Percentiles rank a stretch among this genome's conserved stretches.
These are phyloP conservation scores for Pedionomus torquatus DNA, from an alignment of 2,113 vertebrate genomes.

Conservation along the genomic window DNA sequence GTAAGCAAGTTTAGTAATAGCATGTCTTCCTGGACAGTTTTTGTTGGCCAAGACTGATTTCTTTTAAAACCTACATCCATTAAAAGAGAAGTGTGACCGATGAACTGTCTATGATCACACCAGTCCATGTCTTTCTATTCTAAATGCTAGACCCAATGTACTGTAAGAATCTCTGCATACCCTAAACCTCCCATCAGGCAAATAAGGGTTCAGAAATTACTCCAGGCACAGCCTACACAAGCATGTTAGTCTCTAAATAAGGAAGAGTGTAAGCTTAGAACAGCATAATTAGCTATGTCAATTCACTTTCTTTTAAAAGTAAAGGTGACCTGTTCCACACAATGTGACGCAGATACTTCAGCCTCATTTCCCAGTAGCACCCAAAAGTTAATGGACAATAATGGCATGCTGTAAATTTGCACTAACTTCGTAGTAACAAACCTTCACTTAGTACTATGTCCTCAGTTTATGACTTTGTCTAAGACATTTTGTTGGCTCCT, in stretches of 20 bases:
- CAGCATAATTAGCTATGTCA: neutral
- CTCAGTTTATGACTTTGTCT: neutral
- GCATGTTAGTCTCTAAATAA: neutral
- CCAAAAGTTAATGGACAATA: neutral
- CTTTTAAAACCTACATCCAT: neutral
- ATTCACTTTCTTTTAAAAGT: neutral
- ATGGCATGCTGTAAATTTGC: neutral
- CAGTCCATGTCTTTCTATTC: neutral
- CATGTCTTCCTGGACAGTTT: neutral
- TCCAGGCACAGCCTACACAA: neutral
- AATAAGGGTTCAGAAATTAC: neutral
- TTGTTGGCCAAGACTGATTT: neutral
- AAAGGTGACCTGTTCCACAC: neutral
- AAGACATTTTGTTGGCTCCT: neutral
- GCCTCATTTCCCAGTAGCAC: neutral
- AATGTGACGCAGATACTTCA: neutral
- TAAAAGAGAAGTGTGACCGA: neutral
- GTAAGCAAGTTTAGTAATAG: neutral
- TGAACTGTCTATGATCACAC: neutral
- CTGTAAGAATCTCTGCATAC: neutral
- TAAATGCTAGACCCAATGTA: neutral
- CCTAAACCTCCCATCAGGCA: neutral
- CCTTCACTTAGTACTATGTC: neutral
- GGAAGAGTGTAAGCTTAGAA: neutral
- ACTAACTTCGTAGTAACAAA: neutral